Evolutionary conservation across 1,140 invertebrate genomes (phyloP).

Genomic region (Ectropis grisescens): DNA sequence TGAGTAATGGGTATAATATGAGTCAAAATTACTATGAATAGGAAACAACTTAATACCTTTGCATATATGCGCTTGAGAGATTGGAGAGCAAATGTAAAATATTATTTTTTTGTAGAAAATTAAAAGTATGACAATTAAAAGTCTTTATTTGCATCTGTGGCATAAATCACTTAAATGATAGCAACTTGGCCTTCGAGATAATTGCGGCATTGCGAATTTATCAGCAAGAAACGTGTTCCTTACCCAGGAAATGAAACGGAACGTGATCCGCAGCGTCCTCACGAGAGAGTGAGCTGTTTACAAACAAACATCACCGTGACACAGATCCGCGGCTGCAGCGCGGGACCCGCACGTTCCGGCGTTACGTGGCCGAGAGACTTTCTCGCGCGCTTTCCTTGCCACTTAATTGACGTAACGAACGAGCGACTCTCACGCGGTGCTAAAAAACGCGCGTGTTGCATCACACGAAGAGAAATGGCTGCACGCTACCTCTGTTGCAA

Average conservation of each 20-base stretch:
- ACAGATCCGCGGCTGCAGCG: constrained; percentile 27
- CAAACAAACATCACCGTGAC: constrained; percentile 56
- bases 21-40: no score
- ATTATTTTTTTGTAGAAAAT: no score
- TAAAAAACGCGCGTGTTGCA: constrained; percentile 57
- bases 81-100: no score
- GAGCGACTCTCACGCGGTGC: constrained; percentile 54
- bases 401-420: constrained; percentile 65
- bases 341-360: constrained; percentile 6
- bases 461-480: constrained; percentile 62
- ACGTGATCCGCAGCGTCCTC: constrained; percentile 25
- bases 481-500: constrained; percentile 52
- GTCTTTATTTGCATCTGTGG: no score
- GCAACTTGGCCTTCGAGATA: no score
- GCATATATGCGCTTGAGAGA: no score
- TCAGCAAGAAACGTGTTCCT: constrained; percentile 12
- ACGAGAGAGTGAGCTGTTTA: constrained; percentile 33
- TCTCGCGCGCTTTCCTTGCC: constrained; percentile 60
- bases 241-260: constrained; percentile 11
- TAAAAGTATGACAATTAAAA: no score
- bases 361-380: constrained; percentile 53
- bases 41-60: no score
- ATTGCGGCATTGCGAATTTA: no score
- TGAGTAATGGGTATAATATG: no score
- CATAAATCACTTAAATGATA: no score